Evolutionary conservation across 2,113 vertebrate species (phyloP), one percentile per base, ranked within the genome.

Genomic region (Neomonachus schauinslandi): DNA sequence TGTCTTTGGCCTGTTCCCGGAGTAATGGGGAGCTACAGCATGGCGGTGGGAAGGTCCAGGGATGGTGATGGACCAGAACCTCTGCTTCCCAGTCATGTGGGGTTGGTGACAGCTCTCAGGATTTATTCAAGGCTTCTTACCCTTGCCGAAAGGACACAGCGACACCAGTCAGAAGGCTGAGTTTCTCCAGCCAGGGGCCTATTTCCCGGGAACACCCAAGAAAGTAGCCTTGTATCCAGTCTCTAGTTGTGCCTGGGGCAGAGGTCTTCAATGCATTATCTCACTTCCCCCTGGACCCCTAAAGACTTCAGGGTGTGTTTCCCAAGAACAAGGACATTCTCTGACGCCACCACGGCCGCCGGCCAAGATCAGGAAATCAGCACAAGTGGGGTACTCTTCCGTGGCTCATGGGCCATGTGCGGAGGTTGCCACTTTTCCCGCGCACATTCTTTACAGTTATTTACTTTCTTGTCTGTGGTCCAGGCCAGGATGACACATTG

Each of bases 291-390:
- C 33, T 65, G 55, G 2, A 33, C 7, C 39, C 53, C 24, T 55
- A 53, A 89, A 90, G 26, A 59, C n/a, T 76, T 84, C 63, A 77
- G 69, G 65, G 6, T 53, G 14, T 49, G 65, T 55, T 91, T 71
- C 81, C 80, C 26, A 90, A 84, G 79, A 90, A 93, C 53, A 76
- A 95, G 88, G 63, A 90, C 42, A 51, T 36, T 80, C 63, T 89
- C 49, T 74, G 53, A 65, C 51, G 49, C 11, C 65, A 55, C 57
- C 81, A 57, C 1, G 28, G n/a, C 12, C 22, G 14, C 11, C 31
- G 69, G 63, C 4, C 14, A 26, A 59, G 46, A 92, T 51, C 22
- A 13, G 31, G 36, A 89, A 95, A 61, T 63, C 46, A 83, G 80
- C 74, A 36, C 4, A 39, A 8, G 51, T 16, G 3, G 36, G 55